Base-by-base conservation (phyloP, 2,797 vertebrate genomes). In the Danio tinwini region DNA sequence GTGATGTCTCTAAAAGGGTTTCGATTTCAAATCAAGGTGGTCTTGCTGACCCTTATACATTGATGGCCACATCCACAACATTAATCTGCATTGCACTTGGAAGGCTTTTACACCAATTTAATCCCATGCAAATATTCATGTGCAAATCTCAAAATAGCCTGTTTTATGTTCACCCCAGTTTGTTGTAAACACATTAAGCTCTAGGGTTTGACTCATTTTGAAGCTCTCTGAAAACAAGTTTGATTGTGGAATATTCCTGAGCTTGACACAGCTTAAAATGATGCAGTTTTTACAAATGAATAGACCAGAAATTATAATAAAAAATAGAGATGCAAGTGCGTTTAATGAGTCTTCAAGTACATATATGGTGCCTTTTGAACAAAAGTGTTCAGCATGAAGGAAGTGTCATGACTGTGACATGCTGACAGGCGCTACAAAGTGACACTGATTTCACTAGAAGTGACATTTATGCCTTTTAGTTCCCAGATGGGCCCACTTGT, bases 401-500 rank as follows among this genome's bases (percentile, higher is more conserved):
- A 64, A 74, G 74, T 70, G 55, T 58, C 29, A 61, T 49, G 13
- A 14, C 45, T 42, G 47, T 52, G 42, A 64, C 75, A 65, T 12
- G 65, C 7, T 73, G 64, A 81, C 81, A 61, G 10, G 45, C 50
- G 63, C 73, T 19, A 44, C 29, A 62, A 29, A 81, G 42, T 63
- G 56, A 78, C 40, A 17, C 29, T 40, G 76, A 72, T 47, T 64
- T 76, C 69, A 70, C 83, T 61, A 14, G 52, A 45, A 70, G 64
- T 74, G 78, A 69, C 75, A 81, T 77, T 82, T 76, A 73, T 78
- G 74, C 77, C 12, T 75, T 7, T 76, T 44, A 53, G 44, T 74
- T 50, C 70, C 73, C 81, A 82, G 81, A 80, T 56, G 50, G 70
- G 47, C 5, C 39, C 5, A 45, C 12, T 53, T 29, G 29, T 29